Percentiles rank a stretch among this genome's conserved stretches.
phyloP scores from a whole-genome alignment of 1,140 invertebrate genomes.

The Caenorhabditis brenneri region DNA sequence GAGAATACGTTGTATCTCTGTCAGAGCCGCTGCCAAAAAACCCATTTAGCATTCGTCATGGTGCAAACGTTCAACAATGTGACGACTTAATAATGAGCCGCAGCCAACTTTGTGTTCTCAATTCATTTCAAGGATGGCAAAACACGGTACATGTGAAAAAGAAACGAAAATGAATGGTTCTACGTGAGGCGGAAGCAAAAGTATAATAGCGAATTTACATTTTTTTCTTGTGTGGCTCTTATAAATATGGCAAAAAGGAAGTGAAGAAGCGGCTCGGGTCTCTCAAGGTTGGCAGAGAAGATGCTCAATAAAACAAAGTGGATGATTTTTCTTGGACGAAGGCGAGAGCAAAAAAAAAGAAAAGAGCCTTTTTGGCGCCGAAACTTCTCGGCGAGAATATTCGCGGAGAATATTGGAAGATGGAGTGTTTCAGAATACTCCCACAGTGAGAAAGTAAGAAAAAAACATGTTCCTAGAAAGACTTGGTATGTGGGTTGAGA shows the following conservation, averaged over 20 bases:
- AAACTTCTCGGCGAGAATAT: no score
- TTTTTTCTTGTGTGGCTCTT: not conserved
- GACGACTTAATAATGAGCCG: not conserved
- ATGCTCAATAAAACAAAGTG: constrained; percentile 15
- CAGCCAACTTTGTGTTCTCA: not conserved
- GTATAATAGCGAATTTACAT: not conserved
- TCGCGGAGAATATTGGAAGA: no score
- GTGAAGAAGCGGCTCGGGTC: not conserved
- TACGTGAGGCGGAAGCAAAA: not conserved
- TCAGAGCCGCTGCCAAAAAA: not conserved
- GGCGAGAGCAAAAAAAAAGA: not conserved
- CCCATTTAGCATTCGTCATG: constrained; percentile 18
- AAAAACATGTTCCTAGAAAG: not conserved
- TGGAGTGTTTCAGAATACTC: not conserved
- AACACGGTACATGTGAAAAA: not conserved
- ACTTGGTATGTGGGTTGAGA: no score
- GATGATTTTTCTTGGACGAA: not conserved
- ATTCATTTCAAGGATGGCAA: not conserved
- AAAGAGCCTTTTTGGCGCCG: no score
- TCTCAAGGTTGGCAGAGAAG: not conserved
- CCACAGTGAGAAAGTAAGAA: not conserved
- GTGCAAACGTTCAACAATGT: constrained; percentile 18
- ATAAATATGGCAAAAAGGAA: not conserved
- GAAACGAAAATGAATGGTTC: not conserved
- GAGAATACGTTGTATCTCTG: constrained; percentile 30